Conservation (phyloP, 2,797 vertebrate species). For the Hafferia zeledoni region DNA sequence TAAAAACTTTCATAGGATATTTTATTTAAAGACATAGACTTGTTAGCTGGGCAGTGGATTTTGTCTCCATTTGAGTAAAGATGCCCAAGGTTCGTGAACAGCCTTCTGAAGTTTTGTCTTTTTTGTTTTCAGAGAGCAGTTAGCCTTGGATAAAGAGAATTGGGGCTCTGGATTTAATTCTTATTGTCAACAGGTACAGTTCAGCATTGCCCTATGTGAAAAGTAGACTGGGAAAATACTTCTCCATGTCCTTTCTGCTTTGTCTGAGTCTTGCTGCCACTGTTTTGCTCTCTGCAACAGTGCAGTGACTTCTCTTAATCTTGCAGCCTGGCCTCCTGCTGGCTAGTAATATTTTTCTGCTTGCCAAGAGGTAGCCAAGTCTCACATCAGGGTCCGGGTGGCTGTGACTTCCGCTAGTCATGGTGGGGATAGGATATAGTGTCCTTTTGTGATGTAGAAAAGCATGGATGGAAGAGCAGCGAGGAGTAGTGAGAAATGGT, state of each 20-base stretch:
- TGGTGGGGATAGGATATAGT: not conserved
- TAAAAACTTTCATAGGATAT: not conserved
- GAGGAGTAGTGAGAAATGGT: accelerated
- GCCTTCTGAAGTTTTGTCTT: not conserved
- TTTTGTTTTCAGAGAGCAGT: not conserved
- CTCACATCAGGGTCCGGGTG: accelerated
- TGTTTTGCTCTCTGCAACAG: not conserved
- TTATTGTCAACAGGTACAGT: not conserved
- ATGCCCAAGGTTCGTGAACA: not conserved
- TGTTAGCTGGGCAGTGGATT: not conserved
- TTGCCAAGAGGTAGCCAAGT: not conserved
- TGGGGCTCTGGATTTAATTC: not conserved
- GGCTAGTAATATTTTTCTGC: not conserved
- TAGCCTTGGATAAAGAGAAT: not conserved
- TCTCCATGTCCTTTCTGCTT: not conserved
- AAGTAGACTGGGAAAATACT: not conserved
- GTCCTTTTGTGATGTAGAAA: accelerated
- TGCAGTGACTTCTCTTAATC: not conserved
- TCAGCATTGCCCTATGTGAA: not conserved
- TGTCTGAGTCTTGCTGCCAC: not conserved
- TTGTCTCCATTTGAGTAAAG: not conserved
- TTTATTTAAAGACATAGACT: not conserved
- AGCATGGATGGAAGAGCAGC: not conserved
- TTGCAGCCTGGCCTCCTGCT: not conserved
- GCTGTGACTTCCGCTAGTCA: not conserved